Base-by-base conservation (phyloP, 2,113 vertebrate genomes). In the Neopipo cinnamomea region DNA sequence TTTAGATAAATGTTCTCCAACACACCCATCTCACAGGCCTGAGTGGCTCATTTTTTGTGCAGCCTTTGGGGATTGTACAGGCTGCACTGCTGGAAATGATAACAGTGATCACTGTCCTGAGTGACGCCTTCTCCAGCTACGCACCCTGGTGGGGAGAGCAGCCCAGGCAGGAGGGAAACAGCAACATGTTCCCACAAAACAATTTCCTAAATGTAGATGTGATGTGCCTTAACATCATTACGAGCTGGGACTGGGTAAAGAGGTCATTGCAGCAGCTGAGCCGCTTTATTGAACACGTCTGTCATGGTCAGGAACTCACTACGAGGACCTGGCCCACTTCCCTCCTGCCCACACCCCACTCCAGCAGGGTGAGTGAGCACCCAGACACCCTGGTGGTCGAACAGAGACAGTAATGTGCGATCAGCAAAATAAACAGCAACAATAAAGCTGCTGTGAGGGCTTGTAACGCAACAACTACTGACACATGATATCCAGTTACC, bases 361-460 rank as follows among this genome's bases (percentile, higher is more conserved):
- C 92, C 62, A 41, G 89, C 89, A 46, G 96, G 56, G 52, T 44
- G 91, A 96, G 95, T 10, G 90, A 74, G 80, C 12, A 23, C 88
- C 91, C 95, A 73, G 74, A 59, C 65, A 73, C 14, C 85, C 85
- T 88, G 68, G 95, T 96, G 96, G 93, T 42, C 66, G 47, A 88
- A 85, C 85, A 88, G 86, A 85, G 87, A 53, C 79, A 65, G 70
- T 82, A 89, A 92, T 39, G 92, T 30, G 95, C 95, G 89, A 89
- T 81, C 94, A 95, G 94, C 89, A 86, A 68, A 94, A 89, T 81
- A 56, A 96, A 95, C 95, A 95, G 93, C 94, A 80, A 61, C 97
- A 91, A 89, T 35, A 90, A 92, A 74, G 47, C 88, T 39, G 65
- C 84, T 96, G 96, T 47, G 71, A 92, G 95, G 96, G 90, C 47